A percentile compares a stretch with the other conserved stretches of the same genome.
Conservation (phyloP, 1,140 invertebrate species). For the Brachionus paranguensis region DNA sequence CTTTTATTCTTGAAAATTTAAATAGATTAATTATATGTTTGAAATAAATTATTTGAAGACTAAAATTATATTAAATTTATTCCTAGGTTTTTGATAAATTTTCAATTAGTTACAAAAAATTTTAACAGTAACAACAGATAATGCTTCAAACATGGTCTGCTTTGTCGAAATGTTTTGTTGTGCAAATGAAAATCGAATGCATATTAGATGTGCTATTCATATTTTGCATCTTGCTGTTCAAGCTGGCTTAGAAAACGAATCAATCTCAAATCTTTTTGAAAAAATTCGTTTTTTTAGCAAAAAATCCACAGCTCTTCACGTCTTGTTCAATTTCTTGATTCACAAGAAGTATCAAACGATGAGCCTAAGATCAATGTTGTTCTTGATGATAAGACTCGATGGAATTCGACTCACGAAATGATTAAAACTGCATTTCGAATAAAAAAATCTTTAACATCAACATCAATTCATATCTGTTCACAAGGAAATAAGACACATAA, state of each 20-base stretch:
- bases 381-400: no score
- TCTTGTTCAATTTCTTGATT: no score
- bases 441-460: no score
- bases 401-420: no score
- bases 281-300: not conserved
- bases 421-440: no score
- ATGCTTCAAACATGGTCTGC: not conserved
- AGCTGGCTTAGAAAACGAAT: not conserved
- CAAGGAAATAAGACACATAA: no score
- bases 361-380: no score
- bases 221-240: not conserved
- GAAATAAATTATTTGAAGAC: not conserved
- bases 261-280: not conserved
- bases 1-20: slow-evolving; percentile 41
- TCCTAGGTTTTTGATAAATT: not conserved
- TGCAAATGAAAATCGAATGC: not conserved
- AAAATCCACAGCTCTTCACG: not conserved
- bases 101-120: not conserved
- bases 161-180: not conserved
- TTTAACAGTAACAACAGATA: not conserved
- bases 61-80: not conserved
- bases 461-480: no score
- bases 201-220: not conserved
- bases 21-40: not conserved
- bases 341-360: no score